Percentiles rank a stretch among this genome's conserved stretches.
These are phyloP conservation scores for Formica exsecta DNA, from an alignment of 1,140 invertebrate genomes.

Conservation along the genomic window DNA sequence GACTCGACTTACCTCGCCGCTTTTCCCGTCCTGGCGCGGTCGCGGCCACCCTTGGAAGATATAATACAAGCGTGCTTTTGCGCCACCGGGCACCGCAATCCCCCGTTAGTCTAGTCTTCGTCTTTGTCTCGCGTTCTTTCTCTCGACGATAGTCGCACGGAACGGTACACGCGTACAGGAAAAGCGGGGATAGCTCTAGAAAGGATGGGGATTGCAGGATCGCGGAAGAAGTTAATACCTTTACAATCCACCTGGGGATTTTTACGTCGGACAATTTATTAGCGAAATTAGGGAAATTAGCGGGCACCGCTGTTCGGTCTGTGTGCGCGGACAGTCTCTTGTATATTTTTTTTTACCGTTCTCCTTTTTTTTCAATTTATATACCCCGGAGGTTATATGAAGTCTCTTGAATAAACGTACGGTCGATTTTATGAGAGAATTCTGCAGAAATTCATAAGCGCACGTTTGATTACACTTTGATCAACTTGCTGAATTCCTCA, in stretches of 20 bases:
- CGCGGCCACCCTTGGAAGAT: constrained; percentile 8
- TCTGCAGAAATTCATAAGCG: constrained; percentile 37
- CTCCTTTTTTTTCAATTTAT: constrained; percentile 47
- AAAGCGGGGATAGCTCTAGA: background rate
- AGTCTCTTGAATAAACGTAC: constrained; percentile 9
- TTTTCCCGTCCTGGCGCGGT: constrained; percentile 6
- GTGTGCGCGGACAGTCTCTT: constrained; percentile 68
- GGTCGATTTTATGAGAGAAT: constrained; percentile 22
- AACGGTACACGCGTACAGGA: background rate
- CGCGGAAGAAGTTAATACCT: constrained; percentile 78
- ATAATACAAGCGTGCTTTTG: constrained; percentile 47
- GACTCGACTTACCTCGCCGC: constrained; percentile 20
- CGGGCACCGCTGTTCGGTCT: constrained; percentile 63
- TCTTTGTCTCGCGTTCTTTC: constrained; percentile 44
- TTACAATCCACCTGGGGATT: constrained; percentile 79
- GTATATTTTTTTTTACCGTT: constrained; percentile 45
- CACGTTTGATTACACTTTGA: constrained; percentile 49
- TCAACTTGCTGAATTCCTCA: constrained; percentile 15
- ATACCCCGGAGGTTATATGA: background rate
- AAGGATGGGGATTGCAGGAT: constrained; percentile 59
- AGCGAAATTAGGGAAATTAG: constrained; percentile 82
- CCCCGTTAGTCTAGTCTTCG: constrained; percentile 3
- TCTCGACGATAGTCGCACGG: background rate
- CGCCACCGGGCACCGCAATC: constrained; percentile 8
- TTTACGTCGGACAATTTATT: constrained; percentile 79